A percentile compares a stretch with the other conserved stretches of the same genome.
Evolutionary conservation across 2,797 vertebrate genomes (phyloP).

Genomic region (Lerista edwardsae): DNA sequence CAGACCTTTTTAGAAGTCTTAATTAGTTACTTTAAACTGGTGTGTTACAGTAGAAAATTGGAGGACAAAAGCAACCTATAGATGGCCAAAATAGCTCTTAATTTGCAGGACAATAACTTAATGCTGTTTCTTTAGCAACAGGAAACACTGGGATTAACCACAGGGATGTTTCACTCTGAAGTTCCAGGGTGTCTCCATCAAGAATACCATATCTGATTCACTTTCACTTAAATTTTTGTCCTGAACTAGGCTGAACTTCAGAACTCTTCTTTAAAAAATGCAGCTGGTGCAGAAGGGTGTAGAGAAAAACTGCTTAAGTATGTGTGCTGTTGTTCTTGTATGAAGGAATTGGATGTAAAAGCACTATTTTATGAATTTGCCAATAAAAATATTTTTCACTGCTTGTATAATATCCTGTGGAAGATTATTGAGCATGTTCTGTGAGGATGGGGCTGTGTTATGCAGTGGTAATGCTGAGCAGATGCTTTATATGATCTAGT

Average conservation of each 20-base stretch:
- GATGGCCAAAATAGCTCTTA: background rate
- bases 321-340: background rate
- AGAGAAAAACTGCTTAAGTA: background rate
- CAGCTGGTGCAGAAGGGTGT: background rate
- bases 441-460: too few relatives aligned
- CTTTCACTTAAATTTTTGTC: background rate
- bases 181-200: background rate
- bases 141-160: background rate
- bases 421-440: background rate
- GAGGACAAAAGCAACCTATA: background rate
- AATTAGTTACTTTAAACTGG: background rate
- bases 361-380: background rate
- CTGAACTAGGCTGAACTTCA: background rate
- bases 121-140: background rate
- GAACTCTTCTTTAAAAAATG: background rate
- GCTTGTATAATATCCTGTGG: background rate
- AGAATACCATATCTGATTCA: background rate
- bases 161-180: background rate
- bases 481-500: too few relatives aligned
- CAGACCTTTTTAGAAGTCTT: background rate
- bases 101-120: background rate
- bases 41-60: background rate
- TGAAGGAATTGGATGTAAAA: background rate
- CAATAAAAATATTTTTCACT: conserved; percentile 20
- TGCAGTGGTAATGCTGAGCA: too few relatives aligned